Percentiles rank a stretch among this genome's conserved stretches.
Conservation (phyloP, 2,888 invertebrate species). For the Cosmopolites sordidus region DNA sequence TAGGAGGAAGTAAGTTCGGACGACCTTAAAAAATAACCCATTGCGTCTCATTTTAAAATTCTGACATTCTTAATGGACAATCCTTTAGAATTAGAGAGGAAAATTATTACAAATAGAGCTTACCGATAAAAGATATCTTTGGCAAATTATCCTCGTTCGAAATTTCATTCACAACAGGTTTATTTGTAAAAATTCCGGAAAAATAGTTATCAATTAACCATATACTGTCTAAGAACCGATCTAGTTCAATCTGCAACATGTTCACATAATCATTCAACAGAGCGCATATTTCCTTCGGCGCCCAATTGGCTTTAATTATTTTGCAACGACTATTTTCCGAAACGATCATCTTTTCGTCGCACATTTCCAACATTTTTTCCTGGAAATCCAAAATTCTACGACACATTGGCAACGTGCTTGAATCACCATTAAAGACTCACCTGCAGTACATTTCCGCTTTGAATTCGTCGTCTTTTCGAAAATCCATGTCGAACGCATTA, state of each 20-base stretch:
- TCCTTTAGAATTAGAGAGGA: no score
- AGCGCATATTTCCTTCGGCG: constrained; percentile 52
- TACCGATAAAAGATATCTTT: constrained; percentile 12
- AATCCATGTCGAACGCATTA: constrained; percentile 58
- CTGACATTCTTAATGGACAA: no score
- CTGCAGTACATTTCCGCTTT: constrained; percentile 58
- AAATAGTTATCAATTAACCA: constrained; percentile 51
- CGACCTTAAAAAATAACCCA: no score
- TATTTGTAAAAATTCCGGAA: constrained; percentile 38
- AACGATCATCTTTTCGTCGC: constrained; percentile 54
- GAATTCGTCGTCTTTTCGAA: constrained; percentile 54
- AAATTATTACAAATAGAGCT: no score
- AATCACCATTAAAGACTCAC: constrained; percentile 15
- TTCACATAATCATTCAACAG: constrained; percentile 49
- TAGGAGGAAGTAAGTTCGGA: no score
- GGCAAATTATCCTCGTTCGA: constrained; percentile 16
- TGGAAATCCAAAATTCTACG: constrained; percentile 46
- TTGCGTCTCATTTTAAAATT: no score
- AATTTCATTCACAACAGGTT: constrained; percentile 7
- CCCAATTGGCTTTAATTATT: constrained; percentile 57
- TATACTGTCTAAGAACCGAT: constrained; percentile 51
- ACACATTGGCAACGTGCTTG: neutral
- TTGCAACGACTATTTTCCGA: constrained; percentile 53
- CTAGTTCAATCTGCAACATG: constrained; percentile 50
- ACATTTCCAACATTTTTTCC: constrained; percentile 53